Percentiles rank a stretch among this genome's conserved stretches.
phyloP scores from a whole-genome alignment of 2,888 invertebrate species.

The Dynastes hyllus region DNA sequence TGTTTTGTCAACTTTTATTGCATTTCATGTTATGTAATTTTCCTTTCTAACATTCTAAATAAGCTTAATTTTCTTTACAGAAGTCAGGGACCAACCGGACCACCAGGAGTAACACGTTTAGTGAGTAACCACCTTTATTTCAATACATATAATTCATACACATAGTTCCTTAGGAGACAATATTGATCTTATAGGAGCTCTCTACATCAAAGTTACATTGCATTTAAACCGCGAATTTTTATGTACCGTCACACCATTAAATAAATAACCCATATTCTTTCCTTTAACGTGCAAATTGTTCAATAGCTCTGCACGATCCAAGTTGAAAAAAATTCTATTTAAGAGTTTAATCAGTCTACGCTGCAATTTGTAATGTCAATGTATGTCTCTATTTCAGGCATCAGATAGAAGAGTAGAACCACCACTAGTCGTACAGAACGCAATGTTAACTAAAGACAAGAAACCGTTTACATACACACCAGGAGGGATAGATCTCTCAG shows the following conservation, averaged over 20 bases:
- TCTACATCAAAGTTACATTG: too few species aligned
- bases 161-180: too few species aligned
- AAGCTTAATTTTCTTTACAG: slow-evolving; percentile 55
- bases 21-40: neutral
- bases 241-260: neutral
- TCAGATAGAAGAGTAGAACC: slow-evolving; percentile 74
- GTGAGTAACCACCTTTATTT: slow-evolving; percentile 20
- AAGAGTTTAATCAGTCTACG: neutral
- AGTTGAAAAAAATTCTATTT: too few species aligned
- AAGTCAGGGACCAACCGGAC: slow-evolving; percentile 60
- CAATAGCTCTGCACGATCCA: too few species aligned
- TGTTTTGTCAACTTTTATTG: too few species aligned
- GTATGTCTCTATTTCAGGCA: slow-evolving; percentile 29
- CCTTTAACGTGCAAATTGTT: too few species aligned
- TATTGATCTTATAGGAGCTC: too few species aligned
- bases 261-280: neutral
- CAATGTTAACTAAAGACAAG: slow-evolving; percentile 96
- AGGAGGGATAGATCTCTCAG: slow-evolving; percentile 92
- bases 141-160: neutral
- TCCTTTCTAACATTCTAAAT: neutral
- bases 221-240: too few species aligned
- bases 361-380: neutral
- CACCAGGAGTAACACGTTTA: slow-evolving; percentile 55
- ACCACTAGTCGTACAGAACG: slow-evolving; percentile 92
- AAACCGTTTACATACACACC: slow-evolving; percentile 98